Conservation (phyloP, 92 coral and sea anemone genomes). For the Pocillopora meandrina region DNA sequence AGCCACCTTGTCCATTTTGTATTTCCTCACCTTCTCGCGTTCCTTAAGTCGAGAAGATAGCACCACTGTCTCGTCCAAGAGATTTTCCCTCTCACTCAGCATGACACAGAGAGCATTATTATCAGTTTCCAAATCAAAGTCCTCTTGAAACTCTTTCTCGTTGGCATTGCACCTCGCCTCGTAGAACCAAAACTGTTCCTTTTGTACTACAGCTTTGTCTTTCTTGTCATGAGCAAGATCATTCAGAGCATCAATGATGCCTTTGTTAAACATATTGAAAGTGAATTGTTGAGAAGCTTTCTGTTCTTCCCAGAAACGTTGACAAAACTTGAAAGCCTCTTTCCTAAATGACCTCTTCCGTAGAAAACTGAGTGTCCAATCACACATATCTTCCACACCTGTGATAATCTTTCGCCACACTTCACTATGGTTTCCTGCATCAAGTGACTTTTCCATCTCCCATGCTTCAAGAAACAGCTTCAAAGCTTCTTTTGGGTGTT, state of each 20-base stretch:
- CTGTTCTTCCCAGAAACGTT: conserved; percentile 5
- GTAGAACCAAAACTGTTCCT: conserved; percentile 10
- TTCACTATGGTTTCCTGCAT: conserved; percentile 61
- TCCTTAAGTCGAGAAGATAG: background rate
- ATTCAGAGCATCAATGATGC: background rate
- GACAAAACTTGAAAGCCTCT: conserved; percentile 24
- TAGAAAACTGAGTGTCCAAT: background rate
- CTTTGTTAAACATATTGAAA: background rate
- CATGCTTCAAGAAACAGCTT: conserved; percentile 50
- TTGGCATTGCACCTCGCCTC: background rate
- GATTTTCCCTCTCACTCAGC: background rate
- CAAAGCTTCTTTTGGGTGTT: conserved; percentile 42
- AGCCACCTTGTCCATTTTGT: background rate
- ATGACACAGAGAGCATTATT: background rate
- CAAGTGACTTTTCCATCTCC: conserved; percentile 68
- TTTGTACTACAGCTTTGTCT: background rate
- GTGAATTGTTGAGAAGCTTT: background rate
- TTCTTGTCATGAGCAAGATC: background rate
- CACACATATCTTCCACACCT: conserved; percentile 17
- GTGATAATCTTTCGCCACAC: conserved; percentile 39
- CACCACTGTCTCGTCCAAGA: conserved; percentile 16
- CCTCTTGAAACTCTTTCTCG: background rate
- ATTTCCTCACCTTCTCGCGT: background rate
- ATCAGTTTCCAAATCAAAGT: conserved; percentile 6
- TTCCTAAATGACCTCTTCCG: background rate